These are phyloP conservation scores for Bellardia pandia DNA, from an alignment of 2,888 invertebrate genomes.

Conservation along the genomic window DNA sequence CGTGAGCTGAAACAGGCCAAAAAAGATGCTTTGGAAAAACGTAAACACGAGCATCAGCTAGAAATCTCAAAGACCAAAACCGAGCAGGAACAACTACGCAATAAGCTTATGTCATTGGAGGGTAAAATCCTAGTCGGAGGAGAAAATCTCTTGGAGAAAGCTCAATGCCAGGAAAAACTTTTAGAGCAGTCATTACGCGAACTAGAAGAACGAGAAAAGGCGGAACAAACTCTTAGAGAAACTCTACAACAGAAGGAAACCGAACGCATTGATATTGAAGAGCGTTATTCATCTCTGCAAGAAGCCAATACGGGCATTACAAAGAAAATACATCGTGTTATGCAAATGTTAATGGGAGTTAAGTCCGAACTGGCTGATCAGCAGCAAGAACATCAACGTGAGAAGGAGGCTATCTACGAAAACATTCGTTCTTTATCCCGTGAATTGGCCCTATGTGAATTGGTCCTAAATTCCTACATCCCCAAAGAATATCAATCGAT, in stretches of 20 bases:
- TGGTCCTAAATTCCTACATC: conserved; percentile 96
- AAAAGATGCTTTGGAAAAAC: conserved; percentile 88
- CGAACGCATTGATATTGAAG: conserved; percentile 96
- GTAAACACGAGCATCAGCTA: conserved; percentile 88
- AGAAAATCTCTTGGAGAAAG: conserved; percentile 98
- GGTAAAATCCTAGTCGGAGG: conserved; percentile 99
- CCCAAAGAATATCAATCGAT: conserved; percentile 96
- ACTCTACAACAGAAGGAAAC: conserved; percentile 95
- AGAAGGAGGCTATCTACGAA: conserved; percentile 98
- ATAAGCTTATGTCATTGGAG: conserved; percentile 95
- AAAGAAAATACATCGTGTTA: conserved; percentile 95
- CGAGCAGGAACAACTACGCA: conserved; percentile 92
- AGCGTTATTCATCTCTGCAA: conserved; percentile 96
- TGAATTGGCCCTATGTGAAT: conserved; percentile 95
- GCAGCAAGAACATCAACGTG: conserved; percentile 97
- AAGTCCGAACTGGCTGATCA: conserved; percentile 94
- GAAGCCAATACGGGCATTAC: conserved; percentile 97
- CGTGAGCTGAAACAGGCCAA: conserved; percentile 85
- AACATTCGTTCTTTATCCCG: conserved; percentile 94
- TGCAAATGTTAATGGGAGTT: conserved; percentile 93
- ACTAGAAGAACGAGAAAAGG: conserved; percentile 90
- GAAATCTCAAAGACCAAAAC: conserved; percentile 90
- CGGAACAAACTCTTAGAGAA: conserved; percentile 92
- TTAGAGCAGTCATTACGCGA: conserved; percentile 94
- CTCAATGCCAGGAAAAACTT: conserved; percentile 95